These are phyloP conservation scores for Benitochromis conjunctus DNA, from an alignment of 2,113 vertebrate species.

Conservation along the genomic window DNA sequence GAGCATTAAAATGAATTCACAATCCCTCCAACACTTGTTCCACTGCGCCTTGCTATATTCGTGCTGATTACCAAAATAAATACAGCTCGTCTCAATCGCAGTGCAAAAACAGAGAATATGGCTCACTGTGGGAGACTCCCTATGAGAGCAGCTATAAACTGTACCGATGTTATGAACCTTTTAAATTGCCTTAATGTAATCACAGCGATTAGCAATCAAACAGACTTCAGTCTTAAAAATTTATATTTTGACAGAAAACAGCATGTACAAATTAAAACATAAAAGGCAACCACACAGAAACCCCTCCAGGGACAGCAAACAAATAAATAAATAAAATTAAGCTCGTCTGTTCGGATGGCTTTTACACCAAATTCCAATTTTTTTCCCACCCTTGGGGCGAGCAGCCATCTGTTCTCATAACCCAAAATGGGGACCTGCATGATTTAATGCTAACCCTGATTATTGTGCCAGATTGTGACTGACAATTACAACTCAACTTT, in stretches of 20 bases:
- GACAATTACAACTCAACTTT: not conserved
- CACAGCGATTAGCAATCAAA: not conserved
- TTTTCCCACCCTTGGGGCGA: not conserved
- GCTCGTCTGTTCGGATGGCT: not conserved
- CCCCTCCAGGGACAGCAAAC: not conserved
- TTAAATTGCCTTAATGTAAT: not conserved
- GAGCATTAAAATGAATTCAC: not conserved
- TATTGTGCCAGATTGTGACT: conserved; percentile 7
- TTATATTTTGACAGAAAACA: not conserved
- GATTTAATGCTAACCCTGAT: conserved; percentile 15
- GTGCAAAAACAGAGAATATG: not conserved
- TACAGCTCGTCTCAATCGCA: not conserved
- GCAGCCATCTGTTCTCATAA: conserved; percentile 42
- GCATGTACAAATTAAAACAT: not conserved
- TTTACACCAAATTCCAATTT: conserved; percentile 9
- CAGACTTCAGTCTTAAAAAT: not conserved
- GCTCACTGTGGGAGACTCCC: not conserved
- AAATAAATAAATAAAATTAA: not conserved
- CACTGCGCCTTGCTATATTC: not conserved
- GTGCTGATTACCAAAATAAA: not conserved
- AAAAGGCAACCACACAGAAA: not conserved
- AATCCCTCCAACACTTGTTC: not conserved
- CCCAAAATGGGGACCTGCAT: conserved; percentile 1
- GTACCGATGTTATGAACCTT: not conserved
- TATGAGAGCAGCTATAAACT: not conserved